phyloP scores from a whole-genome alignment of 2,113 vertebrate species.

The Aspidoscelis tigris region DNA sequence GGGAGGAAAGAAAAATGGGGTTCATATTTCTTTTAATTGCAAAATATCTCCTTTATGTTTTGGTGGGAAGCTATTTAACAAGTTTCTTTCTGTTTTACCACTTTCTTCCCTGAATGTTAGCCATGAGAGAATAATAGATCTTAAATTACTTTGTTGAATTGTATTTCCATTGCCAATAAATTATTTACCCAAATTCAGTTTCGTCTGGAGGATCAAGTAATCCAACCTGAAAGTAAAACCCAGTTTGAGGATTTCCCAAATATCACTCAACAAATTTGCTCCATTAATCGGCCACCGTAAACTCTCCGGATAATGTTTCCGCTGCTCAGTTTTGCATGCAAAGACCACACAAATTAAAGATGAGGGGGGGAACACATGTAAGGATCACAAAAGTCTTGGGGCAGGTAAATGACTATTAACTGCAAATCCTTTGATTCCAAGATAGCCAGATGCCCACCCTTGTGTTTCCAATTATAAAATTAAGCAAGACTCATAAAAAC shows the following conservation, averaged over 20 bases:
- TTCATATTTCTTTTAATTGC: neutral
- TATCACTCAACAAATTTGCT: neutral
- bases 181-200: neutral
- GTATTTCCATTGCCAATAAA: neutral
- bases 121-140: neutral
- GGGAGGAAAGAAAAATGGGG: neutral
- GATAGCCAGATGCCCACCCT: conserved; percentile 67
- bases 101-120: neutral
- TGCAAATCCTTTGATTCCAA: conserved; percentile 72
- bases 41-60: accelerated
- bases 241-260: neutral
- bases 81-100: accelerated
- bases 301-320: neutral
- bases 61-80: neutral
- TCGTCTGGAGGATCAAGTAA: neutral
- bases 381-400: conserved; percentile 57
- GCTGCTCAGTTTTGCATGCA: conserved; percentile 9
- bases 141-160: neutral
- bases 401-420: conserved; percentile 71
- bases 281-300: neutral
- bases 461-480: conserved; percentile 70
- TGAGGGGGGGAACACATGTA: conserved; percentile 4
- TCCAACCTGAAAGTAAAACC: neutral
- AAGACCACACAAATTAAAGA: conserved; percentile 61
- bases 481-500: conserved; percentile 70